phyloP scores from a whole-genome alignment of 2,797 vertebrate species.

The Hippoglossus hippoglossus region DNA sequence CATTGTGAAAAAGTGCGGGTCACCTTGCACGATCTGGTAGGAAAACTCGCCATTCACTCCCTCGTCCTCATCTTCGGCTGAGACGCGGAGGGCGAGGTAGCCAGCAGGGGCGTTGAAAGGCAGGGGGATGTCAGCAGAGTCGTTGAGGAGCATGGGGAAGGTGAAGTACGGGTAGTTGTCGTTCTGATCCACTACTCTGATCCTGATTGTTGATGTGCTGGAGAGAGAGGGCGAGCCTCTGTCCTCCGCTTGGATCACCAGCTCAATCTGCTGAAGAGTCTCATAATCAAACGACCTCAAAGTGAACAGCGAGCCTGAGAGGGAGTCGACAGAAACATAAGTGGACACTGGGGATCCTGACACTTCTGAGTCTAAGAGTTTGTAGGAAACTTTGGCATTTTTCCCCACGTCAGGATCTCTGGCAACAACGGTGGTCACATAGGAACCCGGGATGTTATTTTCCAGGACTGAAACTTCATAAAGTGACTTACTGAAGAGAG shows the following conservation, averaged over 20 bases:
- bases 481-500: slow-evolving; percentile 80
- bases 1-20: slow-evolving; percentile 72
- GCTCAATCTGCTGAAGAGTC: slow-evolving; percentile 72
- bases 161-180: slow-evolving; percentile 80
- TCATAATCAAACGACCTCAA: slow-evolving; percentile 79
- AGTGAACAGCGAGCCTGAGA: slow-evolving; percentile 75
- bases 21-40: slow-evolving; percentile 72
- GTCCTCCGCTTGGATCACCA: slow-evolving; percentile 76
- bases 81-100: slow-evolving; percentile 72
- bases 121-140: slow-evolving; percentile 75
- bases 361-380: slow-evolving; percentile 77
- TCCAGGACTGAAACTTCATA: slow-evolving; percentile 86
- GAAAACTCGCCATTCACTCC: slow-evolving; percentile 71
- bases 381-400: slow-evolving; percentile 80
- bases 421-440: slow-evolving; percentile 82
- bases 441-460: slow-evolving; percentile 86
- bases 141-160: slow-evolving; percentile 71
- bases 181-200: slow-evolving; percentile 82
- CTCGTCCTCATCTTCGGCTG: slow-evolving; percentile 77
- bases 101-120: slow-evolving; percentile 69
- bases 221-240: slow-evolving; percentile 69
- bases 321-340: slow-evolving; percentile 75
- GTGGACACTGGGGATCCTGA: slow-evolving; percentile 73
- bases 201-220: slow-evolving; percentile 62
- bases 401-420: slow-evolving; percentile 76